Evolutionary conservation across 2,888 invertebrate species (phyloP), one percentile per base, ranked within the genome.

Genomic region (Unio pictorum): DNA sequence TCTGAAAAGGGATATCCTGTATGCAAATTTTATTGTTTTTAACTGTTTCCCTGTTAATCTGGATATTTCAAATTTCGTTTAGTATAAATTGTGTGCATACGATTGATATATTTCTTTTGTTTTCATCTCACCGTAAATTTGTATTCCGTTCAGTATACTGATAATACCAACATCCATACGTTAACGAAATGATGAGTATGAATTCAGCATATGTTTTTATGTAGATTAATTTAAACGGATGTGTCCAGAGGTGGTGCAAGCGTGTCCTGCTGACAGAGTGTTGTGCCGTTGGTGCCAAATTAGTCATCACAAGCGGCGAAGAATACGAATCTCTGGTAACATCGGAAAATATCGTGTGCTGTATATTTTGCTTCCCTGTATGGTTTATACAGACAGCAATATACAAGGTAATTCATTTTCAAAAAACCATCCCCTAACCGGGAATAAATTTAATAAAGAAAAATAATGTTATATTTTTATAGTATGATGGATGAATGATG

Each of bases 271-370:
- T 78, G 63, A 78, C 79, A 28, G 69, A 76, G 4, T 84, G 85
- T 68, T 61, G 77, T 34, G 83, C 80, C 15, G 69, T 75, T n/a
- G 84, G 84, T 18, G 84, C 83, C n/a, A 81, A 79, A 66, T 64
- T 85, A 23, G 74, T 81, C 34, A 74, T 85, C 28, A 85, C 85
- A 8, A 84, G 84, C 62, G 84, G 83, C 1, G 84, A 84, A 55
- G 84, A 83, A 63, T 69, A 72, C 20, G 72, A 71, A 5, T 68
- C 62, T 15, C 45, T 78, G 55, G 66, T 68, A 54, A 72, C 73
- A 4, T 57, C 70, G 2, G 76, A 78, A 28, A 74, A 80, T 60
- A 58, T 79, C 30, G 64, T 80, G 64, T 82, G 82, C 61, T 82
- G 82, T 66, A 69, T 81, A 30, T 67, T 76, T 61, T 82, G 82